phyloP scores from a whole-genome alignment of 2,888 invertebrate genomes.

The Lepidocyrtinus sp. region DNA sequence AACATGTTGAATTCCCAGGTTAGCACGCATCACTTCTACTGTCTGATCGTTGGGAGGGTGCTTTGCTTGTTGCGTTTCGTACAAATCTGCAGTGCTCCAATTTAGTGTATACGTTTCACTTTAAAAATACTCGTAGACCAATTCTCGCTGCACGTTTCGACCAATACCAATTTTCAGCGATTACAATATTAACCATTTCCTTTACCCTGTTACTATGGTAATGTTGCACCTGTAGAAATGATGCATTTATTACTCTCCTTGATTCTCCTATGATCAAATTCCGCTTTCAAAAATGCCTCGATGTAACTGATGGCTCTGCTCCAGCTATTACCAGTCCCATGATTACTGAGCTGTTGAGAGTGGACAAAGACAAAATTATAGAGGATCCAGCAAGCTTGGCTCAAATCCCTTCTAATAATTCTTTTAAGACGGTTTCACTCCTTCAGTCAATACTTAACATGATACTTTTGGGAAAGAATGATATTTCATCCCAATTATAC shows the following conservation, averaged over 20 bases:
- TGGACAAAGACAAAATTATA: conserved; percentile 56
- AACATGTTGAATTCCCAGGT: not conserved
- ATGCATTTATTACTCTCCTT: too few relatives aligned
- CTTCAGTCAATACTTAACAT: not conserved
- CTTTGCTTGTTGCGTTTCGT: too few relatives aligned
- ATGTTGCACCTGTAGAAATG: too few relatives aligned
- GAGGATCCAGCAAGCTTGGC: too few relatives aligned
- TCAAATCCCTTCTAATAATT: conserved; percentile 29
- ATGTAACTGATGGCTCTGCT: not conserved
- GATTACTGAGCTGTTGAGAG: conserved; percentile 41
- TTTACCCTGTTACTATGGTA: too few relatives aligned
- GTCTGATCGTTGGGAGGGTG: too few relatives aligned
- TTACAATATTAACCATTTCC: too few relatives aligned
- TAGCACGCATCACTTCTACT: not conserved
- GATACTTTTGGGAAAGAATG: not conserved
- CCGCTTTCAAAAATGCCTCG: not conserved
- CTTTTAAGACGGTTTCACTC: conserved; percentile 15
- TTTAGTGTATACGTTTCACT: too few relatives aligned
- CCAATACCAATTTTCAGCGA: too few relatives aligned
- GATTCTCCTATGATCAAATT: not conserved
- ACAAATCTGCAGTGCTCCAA: too few relatives aligned
- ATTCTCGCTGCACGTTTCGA: too few relatives aligned
- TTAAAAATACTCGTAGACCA: too few relatives aligned
- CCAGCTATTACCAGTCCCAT: not conserved
- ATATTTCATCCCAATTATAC: not conserved